phyloP scores from a whole-genome alignment of 2,113 vertebrate genomes.

The Trochalopteron elliotii region DNA sequence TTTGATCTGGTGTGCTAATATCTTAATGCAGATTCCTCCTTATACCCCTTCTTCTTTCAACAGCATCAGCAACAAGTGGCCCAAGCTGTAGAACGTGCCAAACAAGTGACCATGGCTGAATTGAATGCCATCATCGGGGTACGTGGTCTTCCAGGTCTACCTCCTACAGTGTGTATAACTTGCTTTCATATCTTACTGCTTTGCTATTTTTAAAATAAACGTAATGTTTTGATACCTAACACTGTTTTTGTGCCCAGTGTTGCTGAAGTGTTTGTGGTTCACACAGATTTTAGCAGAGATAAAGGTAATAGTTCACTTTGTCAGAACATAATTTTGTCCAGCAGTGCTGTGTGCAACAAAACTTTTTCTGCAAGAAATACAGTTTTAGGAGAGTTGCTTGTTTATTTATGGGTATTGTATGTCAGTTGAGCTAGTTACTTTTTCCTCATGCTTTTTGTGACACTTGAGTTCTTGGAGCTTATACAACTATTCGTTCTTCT shows the following conservation, averaged over 20 bases:
- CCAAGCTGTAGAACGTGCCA: conserved; percentile 95
- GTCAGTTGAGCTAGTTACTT: conserved; percentile 21
- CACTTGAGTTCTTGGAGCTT: conserved; percentile 30
- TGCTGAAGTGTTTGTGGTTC: not conserved
- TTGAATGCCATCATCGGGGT: conserved; percentile 97
- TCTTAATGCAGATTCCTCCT: not conserved
- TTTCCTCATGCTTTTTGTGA: conserved; percentile 46
- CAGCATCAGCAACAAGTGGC: conserved; percentile 98
- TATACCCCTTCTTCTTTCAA: conserved; percentile 42
- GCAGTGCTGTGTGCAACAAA: not conserved
- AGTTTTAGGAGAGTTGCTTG: not conserved
- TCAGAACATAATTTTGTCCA: not conserved
- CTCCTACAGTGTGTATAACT: conserved; percentile 92
- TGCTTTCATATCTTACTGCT: conserved; percentile 85
- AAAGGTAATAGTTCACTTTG: not conserved
- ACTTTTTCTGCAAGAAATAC: not conserved
- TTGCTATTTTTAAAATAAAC: conserved; percentile 45
- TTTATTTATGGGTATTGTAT: conserved; percentile 7
- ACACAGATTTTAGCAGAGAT: not conserved
- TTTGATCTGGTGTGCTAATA: not conserved
- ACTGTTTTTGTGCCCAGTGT: not conserved
- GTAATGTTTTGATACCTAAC: not conserved
- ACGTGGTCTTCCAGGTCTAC: conserved; percentile 94
- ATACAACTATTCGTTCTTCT: conserved; percentile 27
- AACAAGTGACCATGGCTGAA: conserved; percentile 99